Conservation (phyloP, 1,140 invertebrate genomes). For the Geopemphigus sp. region DNA sequence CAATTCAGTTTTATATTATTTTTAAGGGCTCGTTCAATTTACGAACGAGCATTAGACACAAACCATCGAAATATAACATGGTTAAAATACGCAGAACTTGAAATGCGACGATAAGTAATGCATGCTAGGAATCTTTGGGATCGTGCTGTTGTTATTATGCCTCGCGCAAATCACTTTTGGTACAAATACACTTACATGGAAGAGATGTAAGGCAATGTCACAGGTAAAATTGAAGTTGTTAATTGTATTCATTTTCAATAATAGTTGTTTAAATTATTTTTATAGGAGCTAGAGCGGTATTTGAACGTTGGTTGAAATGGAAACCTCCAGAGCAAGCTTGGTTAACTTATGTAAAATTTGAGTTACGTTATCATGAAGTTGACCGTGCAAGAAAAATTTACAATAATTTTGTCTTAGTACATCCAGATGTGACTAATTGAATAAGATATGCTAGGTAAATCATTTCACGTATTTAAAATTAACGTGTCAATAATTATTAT, state of each 20-base stretch:
- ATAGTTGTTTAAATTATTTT: constrained; percentile 16
- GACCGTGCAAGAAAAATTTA: constrained; percentile 91
- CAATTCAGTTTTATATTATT: constrained; percentile 13
- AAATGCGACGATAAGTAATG: constrained; percentile 96
- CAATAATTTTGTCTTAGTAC: constrained; percentile 93
- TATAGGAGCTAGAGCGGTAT: constrained; percentile 71
- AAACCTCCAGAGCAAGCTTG: constrained; percentile 99
- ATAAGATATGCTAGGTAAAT: constrained; percentile 80
- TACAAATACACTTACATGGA: constrained; percentile 99
- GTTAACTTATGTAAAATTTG: constrained; percentile 99
- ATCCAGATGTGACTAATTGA: constrained; percentile 97
- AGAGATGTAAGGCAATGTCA: constrained; percentile 96
- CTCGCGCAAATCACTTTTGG: constrained; percentile 98
- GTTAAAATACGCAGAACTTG: constrained; percentile 99
- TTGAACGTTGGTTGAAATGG: constrained; percentile 99
- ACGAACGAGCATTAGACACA: constrained; percentile 94
- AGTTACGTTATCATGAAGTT: constrained; percentile 95
- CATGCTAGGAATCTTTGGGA: constrained; percentile 99
- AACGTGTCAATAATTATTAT: background rate
- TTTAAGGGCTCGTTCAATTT: constrained; percentile 80
- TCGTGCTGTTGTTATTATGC: constrained; percentile 92
- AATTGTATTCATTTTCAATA: no score
- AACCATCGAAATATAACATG: constrained; percentile 94
- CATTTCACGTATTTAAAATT: background rate
- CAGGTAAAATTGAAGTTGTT: constrained; percentile 61